Evolutionary conservation across 2,113 vertebrate species (phyloP).

Genomic region (Acinonyx jubatus): DNA sequence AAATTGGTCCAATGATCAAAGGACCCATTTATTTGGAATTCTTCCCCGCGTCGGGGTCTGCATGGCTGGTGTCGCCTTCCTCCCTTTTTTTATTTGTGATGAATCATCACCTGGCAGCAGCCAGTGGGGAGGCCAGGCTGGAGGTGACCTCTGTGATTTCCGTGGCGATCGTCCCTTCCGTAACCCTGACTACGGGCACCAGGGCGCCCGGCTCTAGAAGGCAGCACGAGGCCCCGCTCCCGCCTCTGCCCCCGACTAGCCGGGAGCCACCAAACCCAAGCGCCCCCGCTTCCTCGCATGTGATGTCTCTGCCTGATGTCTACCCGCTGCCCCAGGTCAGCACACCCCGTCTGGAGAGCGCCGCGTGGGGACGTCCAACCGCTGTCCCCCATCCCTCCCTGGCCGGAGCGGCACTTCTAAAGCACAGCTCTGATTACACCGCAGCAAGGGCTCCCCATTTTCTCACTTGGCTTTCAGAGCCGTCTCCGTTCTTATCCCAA

Average conservation of each 20-base stretch:
- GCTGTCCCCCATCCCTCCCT: rapidly evolving
- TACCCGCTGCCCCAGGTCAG: rapidly evolving
- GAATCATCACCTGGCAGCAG: neutral
- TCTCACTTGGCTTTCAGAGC: neutral
- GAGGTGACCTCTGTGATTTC: conserved; percentile 47
- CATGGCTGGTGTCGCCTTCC: neutral
- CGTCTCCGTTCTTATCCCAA: neutral
- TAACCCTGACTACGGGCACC: rapidly evolving
- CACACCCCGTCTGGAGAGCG: rapidly evolving
- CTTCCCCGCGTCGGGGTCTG: neutral
- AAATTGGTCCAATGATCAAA: conserved; percentile 65
- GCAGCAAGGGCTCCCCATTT: neutral
- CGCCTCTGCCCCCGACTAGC: rapidly evolving
- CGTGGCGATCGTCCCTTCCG: rapidly evolving
- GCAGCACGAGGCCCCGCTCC: rapidly evolving
- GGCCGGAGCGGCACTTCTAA: rapidly evolving
- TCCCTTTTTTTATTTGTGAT: conserved; percentile 48
- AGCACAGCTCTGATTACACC: neutral
- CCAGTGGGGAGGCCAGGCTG: neutral
- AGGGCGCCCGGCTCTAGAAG: rapidly evolving
- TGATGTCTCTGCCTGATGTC: neutral
- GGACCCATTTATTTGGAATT: conserved; percentile 57
- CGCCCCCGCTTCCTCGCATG: rapidly evolving
- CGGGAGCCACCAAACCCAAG: neutral
- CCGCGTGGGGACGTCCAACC: rapidly evolving